Evolutionary conservation across 2,113 vertebrate species (phyloP), one percentile per base, ranked within the genome.

Genomic region (Pleuronectes platessa): DNA sequence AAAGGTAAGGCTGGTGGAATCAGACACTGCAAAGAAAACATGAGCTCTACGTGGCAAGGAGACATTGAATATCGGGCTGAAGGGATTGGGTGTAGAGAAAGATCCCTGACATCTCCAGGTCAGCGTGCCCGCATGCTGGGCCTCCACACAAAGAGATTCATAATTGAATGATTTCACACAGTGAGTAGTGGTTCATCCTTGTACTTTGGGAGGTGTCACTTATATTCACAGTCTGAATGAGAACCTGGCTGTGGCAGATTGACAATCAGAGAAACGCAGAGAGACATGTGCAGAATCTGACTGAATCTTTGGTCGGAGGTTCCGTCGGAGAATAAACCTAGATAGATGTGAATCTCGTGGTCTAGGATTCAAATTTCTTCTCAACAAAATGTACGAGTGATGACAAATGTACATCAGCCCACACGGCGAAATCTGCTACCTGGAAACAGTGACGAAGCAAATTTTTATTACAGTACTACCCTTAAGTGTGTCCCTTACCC

Each of bases 51-150:
- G 15, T 14, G 7, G 11, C 47, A 18, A 24, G 53, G 47, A 49
- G 13, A 64, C 71, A 51, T 24, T 73, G 27, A 59, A 66, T 45
- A 60, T 61, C 15, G 18, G n/a, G 40, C 60, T 42, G 65, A 77
- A 31, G 15, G 17, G 40, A 64, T 60, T 53, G 24, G 49, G 59
- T 73, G 26, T 24, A 27, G 37, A 70, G 69, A 76, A 71, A 82
- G 53, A 71, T 59, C 49, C 59, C 68, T 65, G 65, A 60, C 76
- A 85, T 55, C 47, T 61, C 49, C 42, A 64, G 75, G 78, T 82
- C 84, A 71, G 61, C 27, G 54, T 27, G 23, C 42, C 40, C 23
- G 68, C 81, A 68, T 27, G 61, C 72, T 65, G 61, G 13, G 53
- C 24, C 24, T 45, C 74, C 69, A 40, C 18, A 68, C 69, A 82